These are phyloP conservation scores for Eristalis intricaria DNA, from an alignment of 2,888 invertebrate genomes.

Conservation along the genomic window DNA sequence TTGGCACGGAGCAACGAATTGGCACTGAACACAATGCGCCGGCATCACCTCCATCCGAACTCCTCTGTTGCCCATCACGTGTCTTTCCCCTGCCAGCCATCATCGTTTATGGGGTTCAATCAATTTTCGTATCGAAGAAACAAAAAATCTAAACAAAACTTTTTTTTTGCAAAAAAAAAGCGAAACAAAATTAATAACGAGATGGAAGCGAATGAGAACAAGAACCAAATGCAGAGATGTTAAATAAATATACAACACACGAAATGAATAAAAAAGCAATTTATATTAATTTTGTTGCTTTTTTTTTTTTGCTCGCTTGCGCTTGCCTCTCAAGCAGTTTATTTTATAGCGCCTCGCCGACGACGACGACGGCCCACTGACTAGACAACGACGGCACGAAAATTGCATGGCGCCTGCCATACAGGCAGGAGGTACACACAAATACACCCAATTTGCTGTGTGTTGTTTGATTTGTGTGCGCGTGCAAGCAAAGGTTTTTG, in stretches of 20 bases:
- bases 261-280: conserved; percentile 66
- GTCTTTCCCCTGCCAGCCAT: conserved; percentile 4
- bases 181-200: conserved; percentile 29
- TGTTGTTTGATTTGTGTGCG: conserved; percentile 38
- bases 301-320: conserved; percentile 19
- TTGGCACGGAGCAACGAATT: conserved; percentile 29
- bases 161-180: neutral
- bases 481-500: neutral
- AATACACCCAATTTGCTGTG: conserved; percentile 54
- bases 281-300: conserved; percentile 46
- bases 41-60: conserved; percentile 8
- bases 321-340: conserved; percentile 56
- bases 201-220: conserved; percentile 51
- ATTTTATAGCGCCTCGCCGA: conserved; percentile 70
- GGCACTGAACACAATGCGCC: conserved; percentile 7
- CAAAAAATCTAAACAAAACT: neutral
- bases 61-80: conserved; percentile 1
- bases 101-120: conserved; percentile 36
- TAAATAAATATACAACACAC: conserved; percentile 62
- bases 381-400: conserved; percentile 69
- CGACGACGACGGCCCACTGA: conserved; percentile 69
- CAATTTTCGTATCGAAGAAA: conserved; percentile 32
- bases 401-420: conserved; percentile 71
- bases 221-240: conserved; percentile 47
- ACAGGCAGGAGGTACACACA: conserved; percentile 27